Evolutionary conservation across 2,888 invertebrate species (phyloP), one percentile per base, ranked within the genome.

Genomic region (Strigamia transsilvanica): DNA sequence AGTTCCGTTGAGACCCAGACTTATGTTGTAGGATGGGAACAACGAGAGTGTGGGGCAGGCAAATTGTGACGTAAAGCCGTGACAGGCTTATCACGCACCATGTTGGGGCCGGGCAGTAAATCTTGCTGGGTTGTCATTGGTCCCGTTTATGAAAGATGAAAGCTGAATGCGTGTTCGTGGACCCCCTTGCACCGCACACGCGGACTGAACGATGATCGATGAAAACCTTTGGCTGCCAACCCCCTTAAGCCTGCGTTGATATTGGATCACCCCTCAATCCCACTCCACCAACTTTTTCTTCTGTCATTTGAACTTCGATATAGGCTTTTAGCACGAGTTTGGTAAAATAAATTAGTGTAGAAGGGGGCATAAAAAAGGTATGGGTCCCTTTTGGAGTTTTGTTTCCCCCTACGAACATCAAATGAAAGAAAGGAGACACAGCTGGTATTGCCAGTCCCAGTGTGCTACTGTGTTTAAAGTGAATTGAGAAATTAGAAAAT

Each of bases 51-150:
- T 73, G 73, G 73, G 46, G 81, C 32, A 81, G 81, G 81, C 81
- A 81, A 81, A 81, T 81, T 81, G 81, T 81, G 81, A 81, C 81
- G 81, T 81, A 81, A 81, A 81, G 51, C 81, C 81, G 81, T 81
- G 81, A 81, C 81, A 81, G 81, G 81, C 81, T 81, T 81, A 81
- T 81, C 81, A 81, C 38, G 73, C 73, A 81, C 81, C 38, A 34
- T 9, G 81, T 81, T 61, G 81, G 73, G 80, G 34, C 66, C 61
- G 81, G 38, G 66, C 81, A 12, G 81, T 81, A 81, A 81, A 81
- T 81, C 81, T 81, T 12, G 2, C 81, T 34, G 66, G 32, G 18
- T 38, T 66, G 81, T 81, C 81, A 81, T 81, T 81, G 81, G 81
- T 66, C 73, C 73, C 81, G 81, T 61, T 81, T 81, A 81, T 81